Base-by-base conservation (phyloP, 1,140 invertebrate genomes). In the Bilobella aurantiaca region DNA sequence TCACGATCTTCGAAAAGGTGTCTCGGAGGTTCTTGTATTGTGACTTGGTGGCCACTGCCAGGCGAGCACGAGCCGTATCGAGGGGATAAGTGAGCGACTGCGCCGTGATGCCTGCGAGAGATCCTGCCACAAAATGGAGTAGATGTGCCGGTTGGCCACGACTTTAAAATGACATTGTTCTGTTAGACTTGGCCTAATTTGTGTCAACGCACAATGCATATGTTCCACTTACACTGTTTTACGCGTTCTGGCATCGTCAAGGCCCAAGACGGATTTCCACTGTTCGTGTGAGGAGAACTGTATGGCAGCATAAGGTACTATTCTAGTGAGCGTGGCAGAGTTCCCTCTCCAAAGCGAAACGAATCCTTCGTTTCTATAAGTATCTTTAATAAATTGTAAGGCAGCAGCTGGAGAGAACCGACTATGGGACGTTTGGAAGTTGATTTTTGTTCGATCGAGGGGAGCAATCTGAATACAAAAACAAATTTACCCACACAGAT, bases 221-320 rank as follows among this genome's bases (percentile, higher is more conserved):
- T 16, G 42, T 34, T 14, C 25, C 28, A 23, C 34, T 25, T 31
- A 12, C n/a, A 0, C 21, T 63, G 37, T 29, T 68, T 53, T 31
- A 30, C 46, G 16, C 30, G 31, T 49, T 2, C 21, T 21, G 23
- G 2, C 21, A 42, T 74, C 73, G 74, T 91, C 86, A 25, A 91
- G 83, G 23, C 81, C 79, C 0, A 98, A 79, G 2, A 94, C 75
- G 66, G 83, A 81, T 77, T 96, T 96, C 85, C 88, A 98, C 75
- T 98, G 93, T 81, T 98, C 96, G 78, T 98, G 93, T 27, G 94
- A 85, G 0, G 92, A 88, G 77, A 98, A 99, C 78, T 99, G 96
- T 65, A 98, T 91, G 16, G 96, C 91, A 57, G 96, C 93, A 78
- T 98, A 97, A 1, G 96, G 96, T 42, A 98, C 81, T 69, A 99